Percentiles rank a stretch among this genome's conserved stretches.
Evolutionary conservation across 2,888 invertebrate genomes (phyloP).

Genomic region (Pandemis cinnamomeana): DNA sequence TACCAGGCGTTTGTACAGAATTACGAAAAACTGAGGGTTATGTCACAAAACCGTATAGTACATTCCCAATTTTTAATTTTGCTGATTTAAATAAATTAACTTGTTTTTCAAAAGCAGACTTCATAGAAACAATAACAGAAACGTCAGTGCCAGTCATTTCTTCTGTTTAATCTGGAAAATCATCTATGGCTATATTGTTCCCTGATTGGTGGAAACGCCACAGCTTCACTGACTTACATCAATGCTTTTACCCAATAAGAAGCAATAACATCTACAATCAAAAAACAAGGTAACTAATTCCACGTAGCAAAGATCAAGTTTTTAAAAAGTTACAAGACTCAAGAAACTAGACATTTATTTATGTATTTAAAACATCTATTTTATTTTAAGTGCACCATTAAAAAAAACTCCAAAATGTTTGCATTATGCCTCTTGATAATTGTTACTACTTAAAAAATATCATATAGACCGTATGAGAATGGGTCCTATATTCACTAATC

Average conservation of each 20-base stretch:
- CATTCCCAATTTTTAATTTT: background rate
- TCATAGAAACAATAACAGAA: background rate
- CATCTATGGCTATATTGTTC: background rate
- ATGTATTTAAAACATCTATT: background rate
- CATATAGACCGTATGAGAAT: constrained; percentile 49
- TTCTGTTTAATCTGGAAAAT: background rate
- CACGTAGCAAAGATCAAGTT: background rate
- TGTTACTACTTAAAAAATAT: constrained; percentile 66
- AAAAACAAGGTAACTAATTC: background rate
- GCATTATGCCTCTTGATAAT: constrained; percentile 70
- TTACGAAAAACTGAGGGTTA: background rate
- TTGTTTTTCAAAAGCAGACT: background rate
- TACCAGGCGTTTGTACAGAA: background rate
- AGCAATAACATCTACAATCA: background rate
- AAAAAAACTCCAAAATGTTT: constrained; percentile 40
- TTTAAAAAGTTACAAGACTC: background rate
- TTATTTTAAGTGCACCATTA: background rate
- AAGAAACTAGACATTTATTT: background rate
- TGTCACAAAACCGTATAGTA: no score
- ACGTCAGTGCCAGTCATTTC: background rate
- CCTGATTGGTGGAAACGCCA: background rate
- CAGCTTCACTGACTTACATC: background rate
- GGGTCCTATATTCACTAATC: constrained; percentile 65
- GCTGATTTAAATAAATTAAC: background rate
- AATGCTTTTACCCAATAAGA: background rate